Conservation (phyloP, 2,113 vertebrate genomes). For the Odobenus rosmarus region DNA sequence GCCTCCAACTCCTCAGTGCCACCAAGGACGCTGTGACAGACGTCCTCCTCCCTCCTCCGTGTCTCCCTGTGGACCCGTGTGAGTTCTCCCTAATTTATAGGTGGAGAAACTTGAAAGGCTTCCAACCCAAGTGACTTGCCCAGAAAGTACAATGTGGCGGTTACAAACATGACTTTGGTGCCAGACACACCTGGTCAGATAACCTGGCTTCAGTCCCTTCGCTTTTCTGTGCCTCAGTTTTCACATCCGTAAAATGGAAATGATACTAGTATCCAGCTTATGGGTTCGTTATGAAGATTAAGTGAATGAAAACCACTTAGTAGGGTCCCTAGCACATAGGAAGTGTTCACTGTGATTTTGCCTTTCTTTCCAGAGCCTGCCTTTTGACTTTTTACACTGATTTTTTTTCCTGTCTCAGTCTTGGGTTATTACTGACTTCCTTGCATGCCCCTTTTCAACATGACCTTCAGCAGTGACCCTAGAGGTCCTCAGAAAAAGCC, state of each 20-base stretch:
- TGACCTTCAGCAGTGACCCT: neutral
- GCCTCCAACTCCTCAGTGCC: neutral
- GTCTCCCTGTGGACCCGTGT: neutral
- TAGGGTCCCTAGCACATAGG: neutral
- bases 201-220: neutral
- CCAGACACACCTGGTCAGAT: neutral
- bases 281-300: neutral
- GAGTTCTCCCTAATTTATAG: neutral
- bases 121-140: neutral
- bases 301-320: neutral
- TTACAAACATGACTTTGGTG: neutral
- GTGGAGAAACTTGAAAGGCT: neutral
- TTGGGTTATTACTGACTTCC: neutral
- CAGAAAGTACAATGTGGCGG: neutral
- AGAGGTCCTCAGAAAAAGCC: neutral
- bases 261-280: neutral
- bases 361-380: neutral
- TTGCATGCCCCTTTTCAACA: neutral
- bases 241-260: neutral
- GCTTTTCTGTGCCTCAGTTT: neutral
- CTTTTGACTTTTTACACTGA: neutral
- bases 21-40: neutral
- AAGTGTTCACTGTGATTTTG: neutral
- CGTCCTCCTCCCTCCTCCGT: rapidly evolving
- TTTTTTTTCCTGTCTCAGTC: neutral